Conservation (phyloP, 2,113 vertebrate genomes). For the Perca fluviatilis region DNA sequence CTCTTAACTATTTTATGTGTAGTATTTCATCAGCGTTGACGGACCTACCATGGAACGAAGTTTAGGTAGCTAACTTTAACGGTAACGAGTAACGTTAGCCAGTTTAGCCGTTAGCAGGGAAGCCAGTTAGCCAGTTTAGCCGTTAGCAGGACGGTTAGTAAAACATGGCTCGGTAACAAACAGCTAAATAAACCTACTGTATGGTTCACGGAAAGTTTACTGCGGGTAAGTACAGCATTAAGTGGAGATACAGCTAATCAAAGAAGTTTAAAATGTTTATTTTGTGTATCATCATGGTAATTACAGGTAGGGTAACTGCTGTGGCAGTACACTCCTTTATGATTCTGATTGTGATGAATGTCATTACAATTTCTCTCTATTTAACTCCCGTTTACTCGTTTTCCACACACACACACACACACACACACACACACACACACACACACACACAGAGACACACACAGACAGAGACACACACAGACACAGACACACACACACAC, state of each 20-base stretch:
- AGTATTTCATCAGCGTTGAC: fast-evolving
- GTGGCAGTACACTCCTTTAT: too few species aligned
- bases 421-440: too few species aligned
- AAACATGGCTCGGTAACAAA: neutral
- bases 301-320: too few species aligned
- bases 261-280: neutral
- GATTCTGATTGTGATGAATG: too few species aligned
- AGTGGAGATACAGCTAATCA: neutral
- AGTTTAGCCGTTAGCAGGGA: neutral
- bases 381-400: neutral
- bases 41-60: fast-evolving
- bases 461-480: too few species aligned
- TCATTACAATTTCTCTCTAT: neutral
- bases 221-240: conserved; percentile 38
- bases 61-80: neutral
- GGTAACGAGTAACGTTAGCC: neutral
- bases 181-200: neutral
- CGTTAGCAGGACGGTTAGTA: neutral
- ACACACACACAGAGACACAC: too few species aligned
- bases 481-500: too few species aligned
- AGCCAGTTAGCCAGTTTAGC: neutral
- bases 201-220: fast-evolving
- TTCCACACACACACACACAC: neutral
- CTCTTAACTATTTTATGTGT: fast-evolving
- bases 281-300: too few species aligned